Base-by-base conservation (phyloP, 2,797 vertebrate genomes). In the Macropodus opercularis region DNA sequence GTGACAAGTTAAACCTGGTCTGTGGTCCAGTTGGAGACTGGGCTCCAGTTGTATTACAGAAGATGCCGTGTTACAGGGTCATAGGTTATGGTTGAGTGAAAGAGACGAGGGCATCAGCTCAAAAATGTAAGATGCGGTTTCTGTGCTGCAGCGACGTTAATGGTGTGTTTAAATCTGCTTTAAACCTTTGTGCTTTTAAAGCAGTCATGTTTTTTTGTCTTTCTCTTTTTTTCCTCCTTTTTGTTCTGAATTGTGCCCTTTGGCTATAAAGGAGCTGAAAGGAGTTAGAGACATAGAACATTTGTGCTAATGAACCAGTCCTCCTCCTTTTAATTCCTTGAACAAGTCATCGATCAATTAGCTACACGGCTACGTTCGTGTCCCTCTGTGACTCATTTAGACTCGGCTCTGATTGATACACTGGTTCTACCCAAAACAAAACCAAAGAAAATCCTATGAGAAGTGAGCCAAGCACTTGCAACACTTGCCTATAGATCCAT, bases 361-460 rank as follows among this genome's bases (percentile, higher is more conserved):
- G 75, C 75, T 90, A 86, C 87, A 88, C 50, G 4, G 77, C 78
- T 85, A 79, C 21, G 63, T 79, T 76, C 68, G 77, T 81, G 71
- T 91, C 76, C 90, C 89, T 89, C 88, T 85, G 90, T 89, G 90
- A 91, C 91, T 93, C 86, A 90, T 93, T 93, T 92, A 91, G 79
- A 85, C 77, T 80, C 73, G 5, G 52, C 85, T 92, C 90, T 89
- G 89, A 93, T 88, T 90, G 88, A 91, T 90, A 87, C 83, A 81
- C 72, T 75, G 83, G 90, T 90, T 88, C 72, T 76, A 75, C 69
- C 80, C 75, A 81, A 77, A 90, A 90, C 81, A 89, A 87, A 82
- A n/a, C n/a, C n/a, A n/a, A n/a, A n/a, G n/a, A 91, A 87, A 56
- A 74, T 85, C 90, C 85, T 86, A 11, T 24, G 79, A 85, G 89